Conservation (phyloP, 2,113 vertebrate genomes). For the Benitochromis conjunctus region DNA sequence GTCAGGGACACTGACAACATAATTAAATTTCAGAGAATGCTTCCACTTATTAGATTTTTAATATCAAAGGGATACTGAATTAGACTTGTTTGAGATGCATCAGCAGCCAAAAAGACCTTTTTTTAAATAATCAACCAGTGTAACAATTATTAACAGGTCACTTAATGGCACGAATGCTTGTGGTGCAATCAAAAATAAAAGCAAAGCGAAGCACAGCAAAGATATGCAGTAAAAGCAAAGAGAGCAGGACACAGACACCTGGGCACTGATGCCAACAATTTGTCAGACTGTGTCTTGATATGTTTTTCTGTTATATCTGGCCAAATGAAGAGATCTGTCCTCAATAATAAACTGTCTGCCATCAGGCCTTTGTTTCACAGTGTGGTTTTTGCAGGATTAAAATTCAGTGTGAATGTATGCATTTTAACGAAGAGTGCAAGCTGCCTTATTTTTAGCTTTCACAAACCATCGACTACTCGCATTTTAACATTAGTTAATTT, state of each 20-base stretch:
- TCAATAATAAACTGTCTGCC: background rate
- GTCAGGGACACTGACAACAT: background rate
- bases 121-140: background rate
- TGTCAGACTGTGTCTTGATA: background rate
- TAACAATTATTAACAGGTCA: background rate
- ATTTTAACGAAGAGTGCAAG: background rate
- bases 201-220: background rate
- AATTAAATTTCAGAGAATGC: background rate
- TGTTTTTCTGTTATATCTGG: background rate
- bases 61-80: background rate
- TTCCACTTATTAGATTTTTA: background rate
- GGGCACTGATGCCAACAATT: background rate
- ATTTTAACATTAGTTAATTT: background rate
- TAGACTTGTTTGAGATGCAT: background rate
- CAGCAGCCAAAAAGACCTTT: background rate
- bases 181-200: background rate
- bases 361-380: background rate
- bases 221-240: background rate
- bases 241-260: background rate
- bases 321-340: background rate
- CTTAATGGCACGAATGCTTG: background rate
- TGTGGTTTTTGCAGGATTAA: background rate
- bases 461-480: background rate
- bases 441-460: background rate
- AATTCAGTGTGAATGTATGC: background rate